Evolutionary conservation across 2,797 vertebrate genomes (phyloP).

Genomic region (Coccyzus lansbergi): DNA sequence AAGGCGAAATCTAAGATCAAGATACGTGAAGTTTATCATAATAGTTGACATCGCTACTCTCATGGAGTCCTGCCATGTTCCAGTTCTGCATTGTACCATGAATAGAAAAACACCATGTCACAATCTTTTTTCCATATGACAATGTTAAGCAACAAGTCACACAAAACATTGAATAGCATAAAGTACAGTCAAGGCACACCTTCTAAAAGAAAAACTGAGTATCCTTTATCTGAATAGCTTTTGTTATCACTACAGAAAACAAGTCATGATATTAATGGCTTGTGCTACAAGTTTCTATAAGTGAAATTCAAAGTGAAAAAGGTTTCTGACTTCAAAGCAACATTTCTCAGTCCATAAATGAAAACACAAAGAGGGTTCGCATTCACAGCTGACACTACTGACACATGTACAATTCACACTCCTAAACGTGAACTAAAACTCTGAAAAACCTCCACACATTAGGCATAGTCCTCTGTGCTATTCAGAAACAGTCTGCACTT

Average conservation of each 20-base stretch:
- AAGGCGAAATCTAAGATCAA: background rate
- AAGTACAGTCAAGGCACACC: background rate
- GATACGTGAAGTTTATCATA: background rate
- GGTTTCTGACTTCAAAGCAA: background rate
- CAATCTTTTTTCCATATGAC: background rate
- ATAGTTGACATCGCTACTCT: background rate
- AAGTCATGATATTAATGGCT: background rate
- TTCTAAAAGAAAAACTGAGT: background rate
- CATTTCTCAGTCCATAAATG: background rate
- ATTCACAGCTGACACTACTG: background rate
- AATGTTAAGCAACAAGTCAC: background rate
- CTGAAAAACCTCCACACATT: background rate
- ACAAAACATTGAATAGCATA: background rate
- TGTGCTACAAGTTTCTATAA: too few species aligned
- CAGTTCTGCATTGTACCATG: background rate
- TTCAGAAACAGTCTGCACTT: background rate
- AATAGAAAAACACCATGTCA: background rate
- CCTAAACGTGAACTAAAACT: background rate
- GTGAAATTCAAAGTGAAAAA: background rate
- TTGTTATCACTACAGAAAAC: background rate
- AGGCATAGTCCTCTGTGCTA: background rate
- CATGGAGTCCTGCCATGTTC: background rate
- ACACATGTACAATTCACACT: background rate
- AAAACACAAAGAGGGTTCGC: background rate
- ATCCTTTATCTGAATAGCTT: background rate